These are phyloP conservation scores for Antechinus flavipes DNA, from an alignment of 2,113 vertebrate genomes.

Conservation along the genomic window DNA sequence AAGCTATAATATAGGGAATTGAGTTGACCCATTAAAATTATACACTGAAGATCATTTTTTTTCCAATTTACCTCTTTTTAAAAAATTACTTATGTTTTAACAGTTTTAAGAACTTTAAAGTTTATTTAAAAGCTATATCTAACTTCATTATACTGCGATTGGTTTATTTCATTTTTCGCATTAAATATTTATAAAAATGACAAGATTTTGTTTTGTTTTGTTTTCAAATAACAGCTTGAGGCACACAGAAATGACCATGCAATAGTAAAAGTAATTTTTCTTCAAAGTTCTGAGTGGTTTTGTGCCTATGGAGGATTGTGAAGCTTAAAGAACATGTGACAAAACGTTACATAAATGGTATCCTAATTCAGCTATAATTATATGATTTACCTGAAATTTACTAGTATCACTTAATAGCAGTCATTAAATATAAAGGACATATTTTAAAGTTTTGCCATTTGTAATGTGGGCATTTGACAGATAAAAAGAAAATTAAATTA, in stretches of 20 bases:
- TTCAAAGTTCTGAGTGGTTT: conserved; percentile 32
- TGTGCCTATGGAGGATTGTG: conserved; percentile 30
- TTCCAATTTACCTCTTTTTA: conserved; percentile 71
- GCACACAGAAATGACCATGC: background rate
- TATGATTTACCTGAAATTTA: background rate
- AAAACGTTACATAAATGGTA: conserved; percentile 36
- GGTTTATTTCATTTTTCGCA: conserved; percentile 46
- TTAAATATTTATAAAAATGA: conserved; percentile 57
- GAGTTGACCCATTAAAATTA: conserved; percentile 78
- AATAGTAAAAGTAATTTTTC: background rate
- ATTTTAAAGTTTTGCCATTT: conserved; percentile 77
- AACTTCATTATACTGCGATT: conserved; percentile 62
- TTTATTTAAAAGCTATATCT: conserved; percentile 68
- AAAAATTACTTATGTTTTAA: conserved; percentile 75
- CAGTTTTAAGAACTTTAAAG: conserved; percentile 35
- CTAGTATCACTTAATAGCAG: conserved; percentile 76
- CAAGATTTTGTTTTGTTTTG: background rate
- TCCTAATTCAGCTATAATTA: conserved; percentile 21
- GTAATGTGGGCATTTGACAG: conserved; percentile 60
- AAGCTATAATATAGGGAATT: conserved; percentile 24
- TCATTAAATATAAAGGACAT: conserved; percentile 68
- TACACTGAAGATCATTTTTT: conserved; percentile 64
- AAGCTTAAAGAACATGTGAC: conserved; percentile 23
- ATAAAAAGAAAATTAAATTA: conserved; percentile 71
- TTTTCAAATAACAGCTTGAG: conserved; percentile 1